Base-by-base conservation (phyloP, 2,888 invertebrate species). In the Lithophane leautieri region DNA sequence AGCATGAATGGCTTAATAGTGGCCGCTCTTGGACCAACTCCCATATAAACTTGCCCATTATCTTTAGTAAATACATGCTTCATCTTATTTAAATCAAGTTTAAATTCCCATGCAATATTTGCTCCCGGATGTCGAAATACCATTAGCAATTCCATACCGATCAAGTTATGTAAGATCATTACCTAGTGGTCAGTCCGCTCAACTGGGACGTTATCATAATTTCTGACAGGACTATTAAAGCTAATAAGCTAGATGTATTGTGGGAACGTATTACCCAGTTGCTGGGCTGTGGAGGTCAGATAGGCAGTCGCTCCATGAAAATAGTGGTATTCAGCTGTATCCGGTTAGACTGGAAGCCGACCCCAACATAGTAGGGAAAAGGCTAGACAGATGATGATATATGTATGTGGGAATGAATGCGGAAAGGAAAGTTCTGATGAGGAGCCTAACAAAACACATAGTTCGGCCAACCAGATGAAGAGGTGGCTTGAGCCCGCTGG, bases 201-300 rank as follows among this genome's bases (percentile, higher is more conserved):
- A 3, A 68, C 54, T n/a, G 65, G 42, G 19, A 44, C 25, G 34
- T 67, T 47, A 25, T 3, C 3, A 25, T 25, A 58, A n/a, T 58
- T 7, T 56, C 56, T 40, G 56, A 16, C 56, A 40, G 44, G 25
- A 56, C 34, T 56, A 72, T 58, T 67, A 34, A 16, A 66, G 62
- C 14, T 25, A 54, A 54, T 54, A 52, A 52, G 52, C 3, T 22
- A 52, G 52, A 34, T 34, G 4, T 34, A 34, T 34, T 34, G 34
- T 34, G 34, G 34, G 34, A 34, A 34, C 4, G 34, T 34, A 34
- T 34, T 34, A 34, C 34, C 34, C 34, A 34, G 34, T 34, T 34
- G 4, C 34, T 34, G 34, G 34, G 4, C 4, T 34, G 3, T 34
- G 34, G 34, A 34, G 34, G 34, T 34, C 34, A 0, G 4, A 34